These are phyloP conservation scores for Peucedramus taeniatus DNA, from an alignment of 2,113 vertebrate genomes.

Conservation along the genomic window DNA sequence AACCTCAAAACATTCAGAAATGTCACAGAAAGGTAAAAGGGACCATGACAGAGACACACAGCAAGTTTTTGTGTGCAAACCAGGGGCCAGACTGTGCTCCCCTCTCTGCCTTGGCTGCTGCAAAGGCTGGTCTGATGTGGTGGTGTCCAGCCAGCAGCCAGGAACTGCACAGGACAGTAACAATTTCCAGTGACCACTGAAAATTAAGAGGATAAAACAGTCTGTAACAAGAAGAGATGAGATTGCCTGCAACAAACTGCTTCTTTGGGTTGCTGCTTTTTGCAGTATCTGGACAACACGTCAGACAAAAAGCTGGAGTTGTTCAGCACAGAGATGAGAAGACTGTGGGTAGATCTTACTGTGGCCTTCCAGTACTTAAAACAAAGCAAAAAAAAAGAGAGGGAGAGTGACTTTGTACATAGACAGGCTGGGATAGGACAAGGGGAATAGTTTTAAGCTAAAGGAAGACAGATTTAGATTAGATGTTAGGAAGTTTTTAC, in stretches of 20 bases:
- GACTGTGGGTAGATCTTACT: background rate
- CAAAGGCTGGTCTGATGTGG: background rate
- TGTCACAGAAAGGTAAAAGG: constrained; percentile 29
- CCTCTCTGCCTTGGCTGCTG: background rate
- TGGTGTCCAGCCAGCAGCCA: background rate
- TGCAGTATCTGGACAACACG: background rate
- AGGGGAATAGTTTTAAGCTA: background rate
- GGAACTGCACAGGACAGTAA: background rate
- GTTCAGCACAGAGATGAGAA: background rate
- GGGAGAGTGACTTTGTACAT: background rate
- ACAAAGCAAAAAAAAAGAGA: background rate
- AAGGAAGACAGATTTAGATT: background rate
- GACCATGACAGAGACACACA: background rate
- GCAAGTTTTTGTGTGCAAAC: background rate
- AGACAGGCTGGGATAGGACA: background rate
- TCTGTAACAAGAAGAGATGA: background rate
- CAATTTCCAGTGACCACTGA: background rate
- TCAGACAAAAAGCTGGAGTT: background rate
- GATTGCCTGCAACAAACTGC: background rate
- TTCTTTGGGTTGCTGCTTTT: background rate
- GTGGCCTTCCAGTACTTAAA: background rate
- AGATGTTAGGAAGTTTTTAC: background rate
- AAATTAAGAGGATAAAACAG: background rate
- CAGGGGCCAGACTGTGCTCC: background rate
- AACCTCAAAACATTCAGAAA: background rate